Evolutionary conservation across 2,888 invertebrate genomes (phyloP).

Genomic region (Hedya salicella): DNA sequence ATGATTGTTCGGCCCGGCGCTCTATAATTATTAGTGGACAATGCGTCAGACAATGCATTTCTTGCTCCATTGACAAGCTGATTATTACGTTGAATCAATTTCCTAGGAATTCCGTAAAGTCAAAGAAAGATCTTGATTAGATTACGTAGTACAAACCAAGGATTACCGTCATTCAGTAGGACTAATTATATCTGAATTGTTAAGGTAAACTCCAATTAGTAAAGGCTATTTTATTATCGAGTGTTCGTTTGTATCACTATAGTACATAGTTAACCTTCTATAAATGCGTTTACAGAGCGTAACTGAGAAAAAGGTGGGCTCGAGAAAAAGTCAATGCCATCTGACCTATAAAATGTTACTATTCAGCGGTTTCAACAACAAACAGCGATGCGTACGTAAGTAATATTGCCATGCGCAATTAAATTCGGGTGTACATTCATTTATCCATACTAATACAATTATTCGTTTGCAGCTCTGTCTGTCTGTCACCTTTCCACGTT

Average conservation of each 20-base stretch:
- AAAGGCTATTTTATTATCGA: not conserved
- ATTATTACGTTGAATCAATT: constrained; percentile 25
- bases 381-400: constrained; percentile 2
- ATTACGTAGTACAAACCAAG: constrained; percentile 4
- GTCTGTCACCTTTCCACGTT: no score
- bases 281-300: constrained; percentile 18
- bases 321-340: constrained; percentile 37
- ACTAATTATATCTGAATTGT: no score
- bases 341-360: constrained; percentile 26
- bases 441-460: no score
- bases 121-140: constrained; percentile 22
- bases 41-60: constrained; percentile 24
- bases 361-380: constrained; percentile 26
- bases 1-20: constrained; percentile 10
- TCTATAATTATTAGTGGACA: constrained; percentile 32
- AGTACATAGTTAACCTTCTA: constrained; percentile 31
- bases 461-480: no score
- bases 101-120: constrained; percentile 25
- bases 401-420: not conserved
- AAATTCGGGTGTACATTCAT: not conserved
- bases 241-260: not conserved
- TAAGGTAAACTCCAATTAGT: no score
- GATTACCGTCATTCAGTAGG: no score
- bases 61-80: constrained; percentile 31
- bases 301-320: constrained; percentile 29